phyloP scores from a whole-genome alignment of 2,113 vertebrate genomes.

The Cervus canadensis region DNA sequence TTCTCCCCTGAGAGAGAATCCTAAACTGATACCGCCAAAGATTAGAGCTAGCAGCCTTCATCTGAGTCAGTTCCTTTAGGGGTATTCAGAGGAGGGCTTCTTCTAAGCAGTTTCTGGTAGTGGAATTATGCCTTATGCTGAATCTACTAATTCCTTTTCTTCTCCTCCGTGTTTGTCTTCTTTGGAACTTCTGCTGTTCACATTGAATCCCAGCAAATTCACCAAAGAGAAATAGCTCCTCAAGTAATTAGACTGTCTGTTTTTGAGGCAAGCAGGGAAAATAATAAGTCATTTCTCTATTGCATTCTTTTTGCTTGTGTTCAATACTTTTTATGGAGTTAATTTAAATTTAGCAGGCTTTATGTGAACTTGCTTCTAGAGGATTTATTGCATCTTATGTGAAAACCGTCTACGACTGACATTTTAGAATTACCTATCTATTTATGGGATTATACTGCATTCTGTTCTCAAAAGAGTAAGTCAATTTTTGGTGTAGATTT shows the following conservation, averaged over 20 bases:
- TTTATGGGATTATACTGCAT: constrained; percentile 33
- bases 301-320: neutral
- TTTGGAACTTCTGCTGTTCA: neutral
- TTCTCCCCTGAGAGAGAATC: constrained; percentile 68
- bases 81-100: neutral
- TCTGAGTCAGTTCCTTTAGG: constrained; percentile 49
- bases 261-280: neutral
- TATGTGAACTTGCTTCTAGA: neutral
- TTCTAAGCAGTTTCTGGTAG: constrained; percentile 62
- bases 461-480: constrained; percentile 52
- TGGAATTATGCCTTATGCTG: constrained; percentile 69
- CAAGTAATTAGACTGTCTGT: neutral
- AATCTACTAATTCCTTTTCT: constrained; percentile 68
- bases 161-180: constrained; percentile 44
- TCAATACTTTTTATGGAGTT: constrained; percentile 44
- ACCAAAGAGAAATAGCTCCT: constrained; percentile 6
- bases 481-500: constrained; percentile 42
- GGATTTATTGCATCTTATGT: constrained; percentile 40
- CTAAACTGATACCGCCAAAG: constrained; percentile 48
- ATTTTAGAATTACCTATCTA: constrained; percentile 55
- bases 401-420: constrained; percentile 31
- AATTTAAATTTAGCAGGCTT: constrained; percentile 20
- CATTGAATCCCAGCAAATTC: neutral
- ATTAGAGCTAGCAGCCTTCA: constrained; percentile 58
- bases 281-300: neutral